These are phyloP conservation scores for Hirtodrosophila alboralis DNA, from an alignment of 2,888 invertebrate species.

Conservation along the genomic window DNA sequence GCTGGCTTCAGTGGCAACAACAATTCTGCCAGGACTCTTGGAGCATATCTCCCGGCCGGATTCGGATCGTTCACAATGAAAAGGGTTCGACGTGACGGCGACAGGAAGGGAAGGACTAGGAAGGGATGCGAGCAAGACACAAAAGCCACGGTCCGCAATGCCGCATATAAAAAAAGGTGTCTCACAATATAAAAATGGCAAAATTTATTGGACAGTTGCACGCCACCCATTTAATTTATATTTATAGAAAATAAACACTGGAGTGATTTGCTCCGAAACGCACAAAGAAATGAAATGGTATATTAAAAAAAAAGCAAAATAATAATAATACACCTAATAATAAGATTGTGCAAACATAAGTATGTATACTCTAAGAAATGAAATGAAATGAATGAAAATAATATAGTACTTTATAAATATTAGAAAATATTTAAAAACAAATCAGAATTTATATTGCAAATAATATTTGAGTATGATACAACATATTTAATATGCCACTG, in stretches of 20 bases:
- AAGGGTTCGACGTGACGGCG: conserved; percentile 72
- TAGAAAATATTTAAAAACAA: too few species aligned
- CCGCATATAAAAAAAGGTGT: conserved; percentile 61
- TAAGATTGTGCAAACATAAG: too few species aligned
- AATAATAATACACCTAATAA: conserved; percentile 33
- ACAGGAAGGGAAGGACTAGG: conserved; percentile 60
- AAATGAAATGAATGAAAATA: not conserved
- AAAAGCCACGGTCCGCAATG: conserved; percentile 60
- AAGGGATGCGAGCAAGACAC: conserved; percentile 35
- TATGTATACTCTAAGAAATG: conserved; percentile 8
- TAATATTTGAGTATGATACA: too few species aligned
- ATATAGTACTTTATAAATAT: not conserved
- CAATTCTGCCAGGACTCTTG: conserved; percentile 16
- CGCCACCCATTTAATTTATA: conserved; percentile 81
- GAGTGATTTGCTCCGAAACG: conserved; percentile 46
- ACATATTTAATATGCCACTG: too few species aligned
- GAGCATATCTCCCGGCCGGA: not conserved
- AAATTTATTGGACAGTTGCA: conserved; percentile 82
- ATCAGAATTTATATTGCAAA: too few species aligned
- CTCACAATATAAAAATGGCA: conserved; percentile 71
- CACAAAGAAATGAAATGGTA: conserved; percentile 20
- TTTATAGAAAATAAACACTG: conserved; percentile 74
- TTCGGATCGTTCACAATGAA: conserved; percentile 63
- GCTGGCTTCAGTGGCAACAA: conserved; percentile 28
- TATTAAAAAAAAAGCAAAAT: too few species aligned